Evolutionary conservation across 1,140 invertebrate genomes (phyloP).

Genomic region (Oedothorax gibbosus): DNA sequence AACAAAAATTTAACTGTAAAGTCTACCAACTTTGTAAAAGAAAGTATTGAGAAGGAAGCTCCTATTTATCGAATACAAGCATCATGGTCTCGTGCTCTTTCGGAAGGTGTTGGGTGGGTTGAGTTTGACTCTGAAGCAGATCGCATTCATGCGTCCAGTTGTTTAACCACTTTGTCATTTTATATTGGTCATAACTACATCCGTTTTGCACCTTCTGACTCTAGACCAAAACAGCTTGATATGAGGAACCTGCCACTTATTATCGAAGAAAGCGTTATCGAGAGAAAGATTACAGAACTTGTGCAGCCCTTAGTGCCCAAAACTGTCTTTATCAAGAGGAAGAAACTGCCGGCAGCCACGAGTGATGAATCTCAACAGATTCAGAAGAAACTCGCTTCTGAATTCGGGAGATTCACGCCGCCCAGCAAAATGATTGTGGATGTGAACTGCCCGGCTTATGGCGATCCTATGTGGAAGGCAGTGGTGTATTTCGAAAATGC

Average conservation of each 20-base stretch:
- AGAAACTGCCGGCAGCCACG: too few relatives aligned
- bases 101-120: constrained; percentile 31
- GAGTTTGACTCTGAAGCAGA: constrained; percentile 23
- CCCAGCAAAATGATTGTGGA: constrained; percentile 24
- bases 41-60: background rate
- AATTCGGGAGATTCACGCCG: background rate
- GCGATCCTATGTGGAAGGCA: constrained; percentile 17
- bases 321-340: too few relatives aligned
- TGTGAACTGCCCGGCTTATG: constrained; percentile 5
- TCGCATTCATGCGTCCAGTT: constrained; percentile 17
- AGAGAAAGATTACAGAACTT: background rate
- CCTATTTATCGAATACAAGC: constrained; percentile 13
- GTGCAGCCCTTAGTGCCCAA: background rate
- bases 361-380: too few relatives aligned
- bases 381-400: background rate
- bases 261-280: background rate
- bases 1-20: background rate
- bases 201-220: background rate
- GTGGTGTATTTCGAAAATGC: constrained; percentile 30
- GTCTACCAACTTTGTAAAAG: background rate
- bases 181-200: constrained; percentile 27
- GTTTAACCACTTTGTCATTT: constrained; percentile 8
- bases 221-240: constrained; percentile 1
- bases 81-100: constrained; percentile 15
- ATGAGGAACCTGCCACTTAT: constrained; percentile 30